A percentile compares a stretch with the other conserved stretches of the same genome.
Evolutionary conservation across 2,113 vertebrate species (phyloP).

Genomic region (Cairina moschata): DNA sequence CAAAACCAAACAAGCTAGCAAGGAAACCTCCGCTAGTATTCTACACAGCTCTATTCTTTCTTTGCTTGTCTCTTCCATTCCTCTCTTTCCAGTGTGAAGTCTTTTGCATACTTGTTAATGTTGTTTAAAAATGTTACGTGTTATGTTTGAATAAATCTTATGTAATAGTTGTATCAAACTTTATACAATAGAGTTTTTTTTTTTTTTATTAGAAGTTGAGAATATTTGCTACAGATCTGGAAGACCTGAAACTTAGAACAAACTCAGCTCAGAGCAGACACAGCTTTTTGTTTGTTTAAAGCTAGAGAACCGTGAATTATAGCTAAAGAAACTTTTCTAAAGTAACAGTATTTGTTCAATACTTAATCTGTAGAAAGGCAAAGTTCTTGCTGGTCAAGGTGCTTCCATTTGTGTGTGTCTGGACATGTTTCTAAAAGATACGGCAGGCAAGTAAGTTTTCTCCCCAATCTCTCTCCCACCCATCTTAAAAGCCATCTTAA

Average conservation of each 20-base stretch:
- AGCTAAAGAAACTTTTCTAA: not conserved
- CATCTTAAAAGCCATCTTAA: not conserved
- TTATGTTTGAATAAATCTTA: not conserved
- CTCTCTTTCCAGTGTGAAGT: not conserved
- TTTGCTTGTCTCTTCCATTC: not conserved
- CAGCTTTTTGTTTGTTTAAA: not conserved
- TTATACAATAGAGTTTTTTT: not conserved
- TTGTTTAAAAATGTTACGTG: not conserved
- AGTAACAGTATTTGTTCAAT: not conserved
- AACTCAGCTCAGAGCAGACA: not conserved
- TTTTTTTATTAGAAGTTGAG: not conserved
- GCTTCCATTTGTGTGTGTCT: not conserved
- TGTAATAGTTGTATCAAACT: not conserved
- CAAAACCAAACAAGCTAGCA: too few relatives aligned
- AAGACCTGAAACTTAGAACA: not conserved
- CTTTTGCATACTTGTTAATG: not conserved
- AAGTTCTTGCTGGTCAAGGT: not conserved
- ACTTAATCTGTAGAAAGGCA: not conserved
- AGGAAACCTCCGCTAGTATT: not conserved
- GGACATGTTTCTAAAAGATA: not conserved
- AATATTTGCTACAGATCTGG: not conserved
- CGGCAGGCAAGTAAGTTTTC: not conserved
- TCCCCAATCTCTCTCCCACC: fast-evolving
- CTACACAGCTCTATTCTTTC: not conserved
- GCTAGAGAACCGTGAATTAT: not conserved